Evolutionary conservation across 2,797 vertebrate genomes (phyloP), one percentile per base, ranked within the genome.

Genomic region (Liasis olivaceus): DNA sequence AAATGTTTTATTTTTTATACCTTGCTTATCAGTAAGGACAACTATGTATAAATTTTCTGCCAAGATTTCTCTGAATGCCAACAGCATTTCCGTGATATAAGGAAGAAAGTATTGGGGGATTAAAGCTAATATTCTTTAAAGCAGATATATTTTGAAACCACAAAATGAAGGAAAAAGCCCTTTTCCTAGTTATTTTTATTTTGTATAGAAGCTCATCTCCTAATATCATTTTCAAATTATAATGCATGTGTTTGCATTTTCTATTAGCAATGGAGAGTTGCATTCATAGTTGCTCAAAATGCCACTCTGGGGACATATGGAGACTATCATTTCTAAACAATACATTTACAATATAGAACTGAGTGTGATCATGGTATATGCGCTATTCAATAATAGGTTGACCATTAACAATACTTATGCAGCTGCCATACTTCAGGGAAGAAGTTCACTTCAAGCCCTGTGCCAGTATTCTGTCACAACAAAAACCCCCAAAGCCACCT

Each of bases 31-130:
- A 66, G 51, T 31, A 89, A 89, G 9, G 60, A n/a, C 56, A 66
- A 89, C 72, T 85, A 36, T 56, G 28, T 51, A n/a, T 81, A n/a
- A 56, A 54, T 85, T 92, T 89, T 92, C 24, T 47, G 51, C 8
- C 56, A 66, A 92, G 51, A 77, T 92, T 14, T 66, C 51, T 66
- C 8, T 42, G 85, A 92, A 92, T 66, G 72, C 84, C 60, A 89
- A 66, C 60, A 47, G 26, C 28, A 58, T 77, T 88, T 88, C 36
- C 26, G 24, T 89, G 42, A 64, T 85, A 56, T 58, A 51, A 89
- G 28, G 24, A 85, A 66, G 24, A 66, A 92, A 89, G 51, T 54
- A 66, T 20, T 89, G 56, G 17, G 89, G 47, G 58, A 84, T 14
- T 77, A 89, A 58, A 85, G 22, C n/a, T 54, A 66, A 63, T 64